Evolutionary conservation across 2,797 vertebrate genomes (phyloP).

Genomic region (Spheniscus humboldti): DNA sequence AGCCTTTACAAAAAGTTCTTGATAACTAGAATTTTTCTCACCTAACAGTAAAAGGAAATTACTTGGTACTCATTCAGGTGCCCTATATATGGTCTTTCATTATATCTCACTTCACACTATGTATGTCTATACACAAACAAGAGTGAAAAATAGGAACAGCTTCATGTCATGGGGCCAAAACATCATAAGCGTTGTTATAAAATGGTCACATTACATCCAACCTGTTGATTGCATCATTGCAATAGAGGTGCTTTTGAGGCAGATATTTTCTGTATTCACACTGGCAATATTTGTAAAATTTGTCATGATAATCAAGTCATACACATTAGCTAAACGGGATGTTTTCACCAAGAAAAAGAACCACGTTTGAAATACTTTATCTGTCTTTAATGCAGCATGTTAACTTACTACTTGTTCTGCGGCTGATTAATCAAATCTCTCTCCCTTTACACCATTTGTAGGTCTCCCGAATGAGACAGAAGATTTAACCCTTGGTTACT

Average conservation of each 20-base stretch:
- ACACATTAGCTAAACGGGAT: not conserved
- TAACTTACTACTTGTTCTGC: not conserved
- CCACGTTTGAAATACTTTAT: not conserved
- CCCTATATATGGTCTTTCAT: not conserved
- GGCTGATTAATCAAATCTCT: not conserved
- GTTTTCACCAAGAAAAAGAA: not conserved
- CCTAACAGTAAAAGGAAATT: not conserved
- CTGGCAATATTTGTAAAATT: not conserved
- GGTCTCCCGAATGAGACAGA: not conserved
- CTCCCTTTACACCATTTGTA: not conserved
- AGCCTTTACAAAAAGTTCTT: not conserved
- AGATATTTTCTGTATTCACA: not conserved
- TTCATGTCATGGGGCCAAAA: not conserved
- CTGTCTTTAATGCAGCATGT: not conserved
- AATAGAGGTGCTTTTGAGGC: not conserved
- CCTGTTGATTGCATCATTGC: not conserved
- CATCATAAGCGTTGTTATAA: not conserved
- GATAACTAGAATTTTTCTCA: not conserved
- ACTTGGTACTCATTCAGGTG: not conserved
- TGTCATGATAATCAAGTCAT: not conserved
- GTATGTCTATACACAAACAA: not conserved
- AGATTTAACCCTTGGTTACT: not conserved
- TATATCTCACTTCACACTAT: not conserved
- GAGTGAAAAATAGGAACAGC: not conserved
- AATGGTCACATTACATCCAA: not conserved